Evolutionary conservation across 2,888 invertebrate genomes (phyloP).

Genomic region (Abrostola triplasia): DNA sequence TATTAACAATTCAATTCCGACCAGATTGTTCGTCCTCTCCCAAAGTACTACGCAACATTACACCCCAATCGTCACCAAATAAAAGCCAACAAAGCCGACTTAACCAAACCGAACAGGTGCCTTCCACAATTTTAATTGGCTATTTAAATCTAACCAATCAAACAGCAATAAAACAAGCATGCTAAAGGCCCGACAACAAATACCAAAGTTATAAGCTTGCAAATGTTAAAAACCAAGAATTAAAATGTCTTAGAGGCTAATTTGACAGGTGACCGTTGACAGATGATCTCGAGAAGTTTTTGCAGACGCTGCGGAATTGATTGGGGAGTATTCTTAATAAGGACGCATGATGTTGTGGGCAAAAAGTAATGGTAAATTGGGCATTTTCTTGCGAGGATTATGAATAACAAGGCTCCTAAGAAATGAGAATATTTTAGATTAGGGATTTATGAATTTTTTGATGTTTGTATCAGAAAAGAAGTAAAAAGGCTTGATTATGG

Average conservation of each 20-base stretch:
- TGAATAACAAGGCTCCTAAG: slow-evolving; percentile 22
- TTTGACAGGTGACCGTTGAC: slow-evolving; percentile 77
- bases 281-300: slow-evolving; percentile 65
- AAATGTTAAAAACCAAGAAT: slow-evolving; percentile 64
- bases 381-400: slow-evolving; percentile 39
- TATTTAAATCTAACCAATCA: slow-evolving; percentile 60
- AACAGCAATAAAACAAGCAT: slow-evolving; percentile 63
- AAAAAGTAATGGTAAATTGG: slow-evolving; percentile 46
- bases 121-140: slow-evolving; percentile 52
- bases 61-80: no score
- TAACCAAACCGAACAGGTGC: slow-evolving; percentile 57
- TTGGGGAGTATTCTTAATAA: slow-evolving; percentile 47
- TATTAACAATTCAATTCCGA: no score
- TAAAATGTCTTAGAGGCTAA: slow-evolving; percentile 69
- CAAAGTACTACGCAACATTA: no score
- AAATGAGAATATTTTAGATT: slow-evolving; percentile 15
- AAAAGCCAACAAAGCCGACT: not conserved
- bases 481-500: no score
- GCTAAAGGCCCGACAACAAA: slow-evolving; percentile 43
- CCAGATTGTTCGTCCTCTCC: no score
- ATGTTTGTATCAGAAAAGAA: not conserved
- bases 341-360: slow-evolving; percentile 23
- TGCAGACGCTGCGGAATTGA: slow-evolving; percentile 52
- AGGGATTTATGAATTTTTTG: not conserved
- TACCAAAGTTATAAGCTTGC: slow-evolving; percentile 55